These are phyloP conservation scores for Enteromius fasciolatus DNA, from an alignment of 2,797 vertebrate genomes.

Conservation along the genomic window DNA sequence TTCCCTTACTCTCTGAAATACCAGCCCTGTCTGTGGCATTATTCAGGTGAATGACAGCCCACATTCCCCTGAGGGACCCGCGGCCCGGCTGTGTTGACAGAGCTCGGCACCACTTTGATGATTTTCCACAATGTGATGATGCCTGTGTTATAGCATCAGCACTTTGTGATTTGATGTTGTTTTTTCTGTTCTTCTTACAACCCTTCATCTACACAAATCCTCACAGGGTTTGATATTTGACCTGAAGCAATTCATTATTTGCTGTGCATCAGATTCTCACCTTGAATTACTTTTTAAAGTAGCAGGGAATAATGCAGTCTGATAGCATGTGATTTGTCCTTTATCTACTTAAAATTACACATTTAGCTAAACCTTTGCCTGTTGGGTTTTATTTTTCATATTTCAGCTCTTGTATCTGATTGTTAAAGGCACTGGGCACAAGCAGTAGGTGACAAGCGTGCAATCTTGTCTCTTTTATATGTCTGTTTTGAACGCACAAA, in stretches of 20 bases:
- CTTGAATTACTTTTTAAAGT: conserved; percentile 53
- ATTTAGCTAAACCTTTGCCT: conserved; percentile 16
- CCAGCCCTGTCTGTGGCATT: conserved; percentile 68
- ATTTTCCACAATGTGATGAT: conserved; percentile 68
- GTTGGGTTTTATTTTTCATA: conserved; percentile 20
- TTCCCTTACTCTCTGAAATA: conserved; percentile 70
- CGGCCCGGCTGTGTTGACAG: conserved; percentile 63
- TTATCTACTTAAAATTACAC: conserved; percentile 16
- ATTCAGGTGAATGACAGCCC: conserved; percentile 75
- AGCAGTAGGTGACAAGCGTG: background rate
- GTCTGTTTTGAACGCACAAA: background rate
- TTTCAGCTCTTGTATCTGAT: conserved; percentile 5
- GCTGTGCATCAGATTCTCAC: conserved; percentile 50
- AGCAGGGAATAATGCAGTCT: conserved; percentile 37
- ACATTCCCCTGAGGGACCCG: conserved; percentile 64
- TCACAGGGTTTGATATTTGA: conserved; percentile 55
- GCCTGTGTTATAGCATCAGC: conserved; percentile 70
- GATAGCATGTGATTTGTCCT: conserved; percentile 11
- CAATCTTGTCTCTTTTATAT: background rate
- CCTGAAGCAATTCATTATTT: conserved; percentile 58
- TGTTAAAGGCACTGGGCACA: conserved; percentile 3
- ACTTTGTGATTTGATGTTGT: conserved; percentile 66
- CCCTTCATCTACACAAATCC: conserved; percentile 31
- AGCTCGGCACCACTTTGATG: conserved; percentile 68
- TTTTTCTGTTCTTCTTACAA: conserved; percentile 42